A percentile compares a stretch with the other conserved stretches of the same genome.
Conservation (phyloP, 2,888 invertebrate species). For the Gonocerus acuteangulatus region DNA sequence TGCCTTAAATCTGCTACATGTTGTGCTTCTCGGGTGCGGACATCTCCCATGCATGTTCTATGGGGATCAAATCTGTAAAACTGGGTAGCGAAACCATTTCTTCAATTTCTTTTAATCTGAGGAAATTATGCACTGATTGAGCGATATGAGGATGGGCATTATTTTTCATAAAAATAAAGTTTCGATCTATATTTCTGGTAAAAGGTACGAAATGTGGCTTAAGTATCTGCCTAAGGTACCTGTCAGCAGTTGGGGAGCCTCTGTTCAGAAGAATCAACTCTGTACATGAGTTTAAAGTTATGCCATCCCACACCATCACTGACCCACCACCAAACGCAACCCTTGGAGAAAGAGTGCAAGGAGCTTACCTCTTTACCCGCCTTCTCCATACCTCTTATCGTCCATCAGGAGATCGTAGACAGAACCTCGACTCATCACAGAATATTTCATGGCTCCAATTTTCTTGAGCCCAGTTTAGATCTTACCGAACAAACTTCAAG, state of each 20-base stretch:
- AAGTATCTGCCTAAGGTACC: background rate
- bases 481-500: background rate
- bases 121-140: background rate
- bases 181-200: background rate
- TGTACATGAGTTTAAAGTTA: background rate
- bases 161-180: background rate
- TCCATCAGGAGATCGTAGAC: background rate
- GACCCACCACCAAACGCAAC: background rate
- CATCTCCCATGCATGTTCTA: constrained; percentile 12
- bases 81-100: background rate
- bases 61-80: background rate
- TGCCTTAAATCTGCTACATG: no score
- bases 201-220: constrained; percentile 8
- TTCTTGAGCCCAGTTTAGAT: background rate
- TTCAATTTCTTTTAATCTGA: background rate
- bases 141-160: constrained; percentile 8
- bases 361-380: background rate
- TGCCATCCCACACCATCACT: constrained; percentile 12
- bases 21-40: background rate
- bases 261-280: constrained; percentile 1
- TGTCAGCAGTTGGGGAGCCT: background rate
- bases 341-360: background rate
- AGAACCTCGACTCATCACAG: background rate
- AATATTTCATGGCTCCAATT: background rate
- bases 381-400: constrained; percentile 7